These are phyloP conservation scores for Ciconia boyciana DNA, from an alignment of 2,113 vertebrate genomes.

Conservation along the genomic window DNA sequence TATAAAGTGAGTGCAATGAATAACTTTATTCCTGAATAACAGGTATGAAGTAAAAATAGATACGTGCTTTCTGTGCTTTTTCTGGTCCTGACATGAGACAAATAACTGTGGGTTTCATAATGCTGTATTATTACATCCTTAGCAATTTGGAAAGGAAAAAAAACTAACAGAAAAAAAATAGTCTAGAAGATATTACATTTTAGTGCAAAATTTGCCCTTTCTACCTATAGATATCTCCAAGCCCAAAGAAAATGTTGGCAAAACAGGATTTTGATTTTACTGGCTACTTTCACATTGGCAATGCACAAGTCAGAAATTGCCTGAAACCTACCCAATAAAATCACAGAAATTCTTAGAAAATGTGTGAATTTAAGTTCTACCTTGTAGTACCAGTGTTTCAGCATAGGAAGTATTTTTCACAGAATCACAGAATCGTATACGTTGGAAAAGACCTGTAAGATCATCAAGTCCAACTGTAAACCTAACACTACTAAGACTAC, in stretches of 20 bases:
- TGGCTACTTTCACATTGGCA: not conserved
- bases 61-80: not conserved
- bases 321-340: not conserved
- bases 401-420: not conserved
- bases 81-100: not conserved
- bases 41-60: not conserved
- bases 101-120: not conserved
- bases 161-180: not conserved
- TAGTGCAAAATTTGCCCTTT: not conserved
- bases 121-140: not conserved
- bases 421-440: no score
- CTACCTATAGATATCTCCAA: not conserved
- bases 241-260: not conserved
- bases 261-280: not conserved
- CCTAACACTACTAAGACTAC: no score
- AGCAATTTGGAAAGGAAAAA: not conserved
- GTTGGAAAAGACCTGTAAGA: no score
- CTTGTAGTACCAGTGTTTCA: not conserved
- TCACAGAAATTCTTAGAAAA: not conserved
- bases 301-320: not conserved
- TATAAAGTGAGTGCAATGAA: not conserved
- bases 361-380: not conserved
- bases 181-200: not conserved
- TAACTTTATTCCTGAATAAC: not conserved
- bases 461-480: no score